Percentiles rank a stretch among this genome's conserved stretches.
phyloP scores from a whole-genome alignment of 2,888 invertebrate genomes.

The Amphipoea oculea region DNA sequence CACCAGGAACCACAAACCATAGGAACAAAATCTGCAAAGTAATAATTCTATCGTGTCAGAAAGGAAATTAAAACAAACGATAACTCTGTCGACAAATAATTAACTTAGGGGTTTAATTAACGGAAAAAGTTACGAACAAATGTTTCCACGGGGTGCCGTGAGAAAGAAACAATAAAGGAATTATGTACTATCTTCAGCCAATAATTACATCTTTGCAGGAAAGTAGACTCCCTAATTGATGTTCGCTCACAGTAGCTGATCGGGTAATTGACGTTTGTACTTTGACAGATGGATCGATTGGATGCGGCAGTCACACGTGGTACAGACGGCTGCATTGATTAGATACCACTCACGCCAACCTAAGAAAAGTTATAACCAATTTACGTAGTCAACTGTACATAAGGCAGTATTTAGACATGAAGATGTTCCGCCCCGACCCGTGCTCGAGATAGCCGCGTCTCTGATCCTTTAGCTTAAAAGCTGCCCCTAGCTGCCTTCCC shows the following conservation, averaged over 20 bases:
- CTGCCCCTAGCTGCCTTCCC: no score
- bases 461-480: background rate
- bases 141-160: constrained; percentile 53
- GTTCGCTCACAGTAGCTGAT: constrained; percentile 5
- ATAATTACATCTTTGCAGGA: constrained; percentile 36
- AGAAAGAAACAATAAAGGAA: constrained; percentile 48
- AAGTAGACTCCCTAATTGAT: constrained; percentile 34
- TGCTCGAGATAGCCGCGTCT: background rate
- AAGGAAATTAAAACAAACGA: constrained; percentile 62
- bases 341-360: no score
- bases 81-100: constrained; percentile 58
- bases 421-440: background rate
- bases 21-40: constrained; percentile 41
- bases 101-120: constrained; percentile 54
- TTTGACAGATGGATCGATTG: constrained; percentile 18
- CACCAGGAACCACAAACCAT: constrained; percentile 17
- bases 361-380: background rate
- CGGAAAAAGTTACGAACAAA: constrained; percentile 48
- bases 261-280: constrained; percentile 18
- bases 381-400: background rate
- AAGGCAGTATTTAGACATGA: background rate
- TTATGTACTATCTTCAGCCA: constrained; percentile 31
- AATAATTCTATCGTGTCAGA: constrained; percentile 53
- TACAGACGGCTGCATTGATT: background rate
- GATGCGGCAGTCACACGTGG: background rate